Conservation (phyloP, 2,888 invertebrate species). For the Marasmarcha lunaedactyla region DNA sequence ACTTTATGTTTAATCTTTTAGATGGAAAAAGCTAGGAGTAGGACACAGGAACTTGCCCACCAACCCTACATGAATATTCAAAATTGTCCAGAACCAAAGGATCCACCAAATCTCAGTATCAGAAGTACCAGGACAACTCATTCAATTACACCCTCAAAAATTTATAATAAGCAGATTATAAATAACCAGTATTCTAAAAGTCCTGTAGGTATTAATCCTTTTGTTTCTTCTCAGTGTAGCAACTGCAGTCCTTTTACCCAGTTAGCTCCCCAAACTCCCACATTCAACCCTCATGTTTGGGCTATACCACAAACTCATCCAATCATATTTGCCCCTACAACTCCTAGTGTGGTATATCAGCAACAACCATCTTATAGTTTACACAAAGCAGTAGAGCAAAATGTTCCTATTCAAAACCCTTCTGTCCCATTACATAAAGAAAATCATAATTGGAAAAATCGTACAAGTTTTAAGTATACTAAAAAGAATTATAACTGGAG, state of each 20-base stretch:
- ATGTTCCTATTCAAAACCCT: not conserved
- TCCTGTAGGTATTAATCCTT: constrained; percentile 1
- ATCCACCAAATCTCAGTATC: constrained; percentile 23
- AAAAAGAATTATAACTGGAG: too few species aligned
- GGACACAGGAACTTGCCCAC: constrained; percentile 18
- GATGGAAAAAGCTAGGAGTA: constrained; percentile 33
- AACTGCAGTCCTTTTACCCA: not conserved
- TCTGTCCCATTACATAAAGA: constrained; percentile 8
- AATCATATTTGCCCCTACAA: constrained; percentile 12
- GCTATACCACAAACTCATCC: constrained; percentile 17
- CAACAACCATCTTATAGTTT: constrained; percentile 11
- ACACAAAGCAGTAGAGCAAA: not conserved
- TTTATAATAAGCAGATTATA: constrained; percentile 23
- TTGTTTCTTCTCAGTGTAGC: constrained; percentile 1
- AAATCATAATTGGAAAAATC: too few species aligned
- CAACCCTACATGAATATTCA: constrained; percentile 16
- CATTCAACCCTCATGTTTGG: constrained; percentile 23
- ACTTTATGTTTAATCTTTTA: too few species aligned
- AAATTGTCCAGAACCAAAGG: constrained; percentile 34
- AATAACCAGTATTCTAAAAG: constrained; percentile 22
- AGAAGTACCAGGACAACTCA: constrained; percentile 1
- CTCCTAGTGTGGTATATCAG: constrained; percentile 15
- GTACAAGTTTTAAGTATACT: too few species aligned
- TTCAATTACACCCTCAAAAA: constrained; percentile 10
- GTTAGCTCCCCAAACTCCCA: not conserved